These are phyloP conservation scores for Heliornis fulica DNA, from an alignment of 2,113 vertebrate species.

Conservation along the genomic window DNA sequence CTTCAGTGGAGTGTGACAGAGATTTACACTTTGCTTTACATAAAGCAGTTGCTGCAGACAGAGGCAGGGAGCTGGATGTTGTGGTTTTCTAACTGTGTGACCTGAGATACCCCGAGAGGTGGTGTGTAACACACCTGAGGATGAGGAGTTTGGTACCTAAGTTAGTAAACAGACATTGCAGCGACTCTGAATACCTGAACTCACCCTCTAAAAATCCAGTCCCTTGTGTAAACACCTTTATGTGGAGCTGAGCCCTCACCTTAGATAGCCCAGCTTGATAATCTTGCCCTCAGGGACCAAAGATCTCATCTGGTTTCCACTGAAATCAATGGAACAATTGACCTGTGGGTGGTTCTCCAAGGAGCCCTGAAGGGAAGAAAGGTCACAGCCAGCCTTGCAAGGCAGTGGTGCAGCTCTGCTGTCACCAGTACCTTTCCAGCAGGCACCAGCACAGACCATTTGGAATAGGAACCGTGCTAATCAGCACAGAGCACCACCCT, in stretches of 20 bases:
- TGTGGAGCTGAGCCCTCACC: neutral
- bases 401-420: neutral
- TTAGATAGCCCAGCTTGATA: neutral
- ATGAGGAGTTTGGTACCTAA: neutral
- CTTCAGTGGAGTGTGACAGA: neutral
- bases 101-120: neutral
- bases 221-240: neutral
- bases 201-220: neutral
- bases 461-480: rapidly evolving
- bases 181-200: neutral
- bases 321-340: constrained; percentile 37
- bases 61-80: neutral
- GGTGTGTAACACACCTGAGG: neutral
- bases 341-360: constrained; percentile 19
- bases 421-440: neutral
- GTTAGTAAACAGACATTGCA: neutral
- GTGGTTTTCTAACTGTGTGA: neutral
- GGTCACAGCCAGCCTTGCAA: neutral
- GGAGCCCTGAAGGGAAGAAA: constrained; percentile 4
- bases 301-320: constrained; percentile 7
- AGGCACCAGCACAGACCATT: neutral
- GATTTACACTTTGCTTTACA: neutral
- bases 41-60: neutral
- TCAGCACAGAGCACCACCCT: neutral
- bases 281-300: neutral